phyloP scores from a whole-genome alignment of 2,888 invertebrate genomes.

The Tillus elongatus region DNA sequence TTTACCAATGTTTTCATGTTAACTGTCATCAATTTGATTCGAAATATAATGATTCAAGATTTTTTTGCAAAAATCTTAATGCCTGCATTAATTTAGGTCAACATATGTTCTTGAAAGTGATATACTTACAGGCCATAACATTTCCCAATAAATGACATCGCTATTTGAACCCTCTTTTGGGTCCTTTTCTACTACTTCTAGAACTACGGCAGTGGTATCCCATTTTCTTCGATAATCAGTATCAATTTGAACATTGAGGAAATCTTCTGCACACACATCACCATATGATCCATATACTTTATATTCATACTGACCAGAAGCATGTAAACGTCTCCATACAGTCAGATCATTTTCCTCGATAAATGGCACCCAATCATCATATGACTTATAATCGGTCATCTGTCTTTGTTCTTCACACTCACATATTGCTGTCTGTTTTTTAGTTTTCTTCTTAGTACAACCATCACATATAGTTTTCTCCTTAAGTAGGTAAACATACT shows the following conservation, averaged over 20 bases:
- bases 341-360: slow-evolving; percentile 70
- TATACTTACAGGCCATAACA: slow-evolving; percentile 70
- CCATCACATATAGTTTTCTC: slow-evolving; percentile 46
- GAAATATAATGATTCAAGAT: too few species aligned
- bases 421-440: slow-evolving; percentile 31
- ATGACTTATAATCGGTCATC: slow-evolving; percentile 25
- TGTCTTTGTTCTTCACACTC: slow-evolving; percentile 11
- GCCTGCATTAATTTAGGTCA: too few species aligned
- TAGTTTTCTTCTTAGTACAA: slow-evolving; percentile 37
- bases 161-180: slow-evolving; percentile 50
- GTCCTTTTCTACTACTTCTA: slow-evolving; percentile 62
- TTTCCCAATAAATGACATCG: slow-evolving; percentile 80
- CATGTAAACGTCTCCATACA: slow-evolving; percentile 68
- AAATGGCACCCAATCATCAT: slow-evolving; percentile 65
- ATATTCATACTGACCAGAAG: slow-evolving; percentile 65
- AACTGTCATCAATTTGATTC: too few species aligned
- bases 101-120: too few species aligned
- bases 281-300: slow-evolving; percentile 79
- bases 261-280: slow-evolving; percentile 70
- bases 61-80: too few species aligned
- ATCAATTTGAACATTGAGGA: slow-evolving; percentile 75
- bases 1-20: too few species aligned
- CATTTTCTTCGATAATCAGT: slow-evolving; percentile 66
- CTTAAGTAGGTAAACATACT: slow-evolving; percentile 46
- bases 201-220: slow-evolving; percentile 67